Conservation (phyloP, 2,113 vertebrate species). For the Ia io region DNA sequence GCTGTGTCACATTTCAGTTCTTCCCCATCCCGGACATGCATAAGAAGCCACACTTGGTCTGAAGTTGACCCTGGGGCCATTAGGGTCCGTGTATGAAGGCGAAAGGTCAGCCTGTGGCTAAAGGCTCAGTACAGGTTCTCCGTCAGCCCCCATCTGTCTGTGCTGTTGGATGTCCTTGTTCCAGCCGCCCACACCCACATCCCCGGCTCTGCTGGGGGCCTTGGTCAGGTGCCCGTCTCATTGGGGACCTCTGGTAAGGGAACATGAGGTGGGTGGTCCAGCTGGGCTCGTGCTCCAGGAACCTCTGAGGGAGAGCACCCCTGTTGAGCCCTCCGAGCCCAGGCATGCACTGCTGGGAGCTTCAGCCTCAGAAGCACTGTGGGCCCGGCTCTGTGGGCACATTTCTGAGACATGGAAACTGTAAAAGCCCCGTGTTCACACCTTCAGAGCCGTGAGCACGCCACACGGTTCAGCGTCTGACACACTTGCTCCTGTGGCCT, state of each 20-base stretch:
- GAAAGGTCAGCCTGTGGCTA: background rate
- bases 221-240: background rate
- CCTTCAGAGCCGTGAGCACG: background rate
- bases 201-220: background rate
- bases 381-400: background rate
- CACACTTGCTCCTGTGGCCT: rapidly evolving
- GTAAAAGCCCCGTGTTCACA: background rate
- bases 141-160: background rate
- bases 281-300: background rate
- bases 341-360: background rate
- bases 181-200: background rate
- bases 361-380: background rate
- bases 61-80: background rate
- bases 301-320: background rate
- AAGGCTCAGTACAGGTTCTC: background rate
- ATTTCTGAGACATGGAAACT: background rate
- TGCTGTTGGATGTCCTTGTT: background rate
- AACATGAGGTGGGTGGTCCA: background rate
- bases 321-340: background rate
- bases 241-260: background rate
- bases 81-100: background rate
- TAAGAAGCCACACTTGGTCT: background rate
- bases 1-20: background rate
- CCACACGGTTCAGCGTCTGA: rapidly evolving
- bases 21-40: rapidly evolving